Conservation (phyloP, 2,113 vertebrate species). For the Sander lucioperca region DNA sequence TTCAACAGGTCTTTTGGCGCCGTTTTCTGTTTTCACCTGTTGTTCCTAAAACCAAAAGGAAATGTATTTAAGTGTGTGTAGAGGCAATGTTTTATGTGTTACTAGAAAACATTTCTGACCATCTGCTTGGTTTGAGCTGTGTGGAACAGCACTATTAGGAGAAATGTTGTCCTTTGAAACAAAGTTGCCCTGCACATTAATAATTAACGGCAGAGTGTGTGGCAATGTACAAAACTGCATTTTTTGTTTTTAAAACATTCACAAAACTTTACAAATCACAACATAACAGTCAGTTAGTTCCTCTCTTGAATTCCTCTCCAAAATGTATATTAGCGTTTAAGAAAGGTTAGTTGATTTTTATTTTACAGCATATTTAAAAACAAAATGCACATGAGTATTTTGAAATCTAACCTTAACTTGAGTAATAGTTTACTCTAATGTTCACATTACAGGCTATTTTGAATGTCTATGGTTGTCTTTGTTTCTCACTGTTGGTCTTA, state of each 20-base stretch:
- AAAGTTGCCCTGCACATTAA: slow-evolving; percentile 26
- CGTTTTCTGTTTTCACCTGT: slow-evolving; percentile 32
- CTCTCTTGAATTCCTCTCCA: not conserved
- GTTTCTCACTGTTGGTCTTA: slow-evolving; percentile 1
- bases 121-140: slow-evolving; percentile 1
- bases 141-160: slow-evolving; percentile 1
- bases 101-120: not conserved
- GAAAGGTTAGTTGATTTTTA: not conserved
- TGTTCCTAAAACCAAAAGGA: slow-evolving; percentile 26
- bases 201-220: slow-evolving; percentile 53
- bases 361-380: not conserved
- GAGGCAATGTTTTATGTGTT: not conserved
- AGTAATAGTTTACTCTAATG: not conserved
- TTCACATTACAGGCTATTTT: slow-evolving; percentile 35
- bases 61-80: not conserved
- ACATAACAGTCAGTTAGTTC: not conserved
- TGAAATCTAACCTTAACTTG: not conserved
- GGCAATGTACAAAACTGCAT: slow-evolving; percentile 8
- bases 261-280: slow-evolving; percentile 6
- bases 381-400: not conserved
- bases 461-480: slow-evolving; percentile 57
- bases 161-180: slow-evolving; percentile 28
- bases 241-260: slow-evolving; percentile 9
- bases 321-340: not conserved
- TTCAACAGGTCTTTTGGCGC: slow-evolving; percentile 55